phyloP scores from a whole-genome alignment of 2,113 vertebrate genomes.

The Syngnathus typhle region DNA sequence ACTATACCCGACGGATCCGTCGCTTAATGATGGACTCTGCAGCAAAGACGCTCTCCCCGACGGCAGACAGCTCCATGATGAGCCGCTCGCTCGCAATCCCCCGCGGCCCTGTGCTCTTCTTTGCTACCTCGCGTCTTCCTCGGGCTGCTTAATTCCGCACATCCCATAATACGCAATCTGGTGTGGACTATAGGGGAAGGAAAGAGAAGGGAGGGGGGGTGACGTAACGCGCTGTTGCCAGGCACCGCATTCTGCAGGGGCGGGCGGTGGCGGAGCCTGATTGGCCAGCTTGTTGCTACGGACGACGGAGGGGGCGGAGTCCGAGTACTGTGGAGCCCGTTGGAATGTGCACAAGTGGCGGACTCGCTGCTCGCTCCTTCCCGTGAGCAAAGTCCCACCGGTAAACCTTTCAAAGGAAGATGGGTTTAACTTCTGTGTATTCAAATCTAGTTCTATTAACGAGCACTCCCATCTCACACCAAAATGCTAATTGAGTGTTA shows the following conservation, averaged over 20 bases:
- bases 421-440: not conserved
- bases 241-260: slow-evolving; percentile 54
- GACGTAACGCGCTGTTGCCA: slow-evolving; percentile 72
- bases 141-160: slow-evolving; percentile 75
- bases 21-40: slow-evolving; percentile 93
- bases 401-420: not conserved
- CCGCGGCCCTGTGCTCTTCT: slow-evolving; percentile 57
- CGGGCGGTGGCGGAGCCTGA: not conserved
- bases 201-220: slow-evolving; percentile 61
- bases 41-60: slow-evolving; percentile 91
- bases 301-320: slow-evolving; percentile 46
- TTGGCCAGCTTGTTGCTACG: not conserved
- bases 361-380: not conserved
- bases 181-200: not conserved
- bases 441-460: not conserved
- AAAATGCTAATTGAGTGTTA: not conserved
- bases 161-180: slow-evolving; percentile 89
- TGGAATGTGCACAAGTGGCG: slow-evolving; percentile 48
- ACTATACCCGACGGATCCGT: slow-evolving; percentile 82
- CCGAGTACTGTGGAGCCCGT: slow-evolving; percentile 43
- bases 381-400: not conserved
- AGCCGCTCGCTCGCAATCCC: slow-evolving; percentile 37
- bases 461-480: not conserved
- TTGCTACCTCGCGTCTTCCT: slow-evolving; percentile 54
- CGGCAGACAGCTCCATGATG: slow-evolving; percentile 91